Percentiles rank a stretch among this genome's conserved stretches.
phyloP scores from a whole-genome alignment of 53 echinoderm and acorn worm genomes.

The Arbacia lixula region DNA sequence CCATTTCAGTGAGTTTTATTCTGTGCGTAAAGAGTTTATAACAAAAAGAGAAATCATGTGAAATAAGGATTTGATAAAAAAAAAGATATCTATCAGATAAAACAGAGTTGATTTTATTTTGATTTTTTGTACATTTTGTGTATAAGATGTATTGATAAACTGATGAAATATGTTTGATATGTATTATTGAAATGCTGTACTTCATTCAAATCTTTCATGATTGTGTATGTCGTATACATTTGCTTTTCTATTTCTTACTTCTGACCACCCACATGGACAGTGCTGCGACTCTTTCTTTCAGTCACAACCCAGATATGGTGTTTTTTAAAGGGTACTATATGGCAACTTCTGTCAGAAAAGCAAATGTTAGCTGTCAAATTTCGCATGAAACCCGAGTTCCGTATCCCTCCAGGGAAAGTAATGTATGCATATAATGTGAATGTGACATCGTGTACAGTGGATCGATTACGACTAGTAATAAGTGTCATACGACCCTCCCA shows the following conservation, averaged over 20 bases:
- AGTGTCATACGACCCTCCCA: background rate
- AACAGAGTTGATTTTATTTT: slow-evolving; percentile 55
- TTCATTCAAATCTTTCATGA: slow-evolving; percentile 2
- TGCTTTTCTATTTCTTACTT: background rate
- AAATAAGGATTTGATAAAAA: background rate
- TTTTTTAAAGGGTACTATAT: slow-evolving; percentile 8
- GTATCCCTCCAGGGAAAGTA: background rate
- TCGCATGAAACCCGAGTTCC: background rate
- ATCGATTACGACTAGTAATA: background rate
- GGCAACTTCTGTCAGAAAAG: too few species aligned
- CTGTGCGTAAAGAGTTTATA: background rate
- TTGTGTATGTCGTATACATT: background rate
- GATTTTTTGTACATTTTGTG: slow-evolving; percentile 56
- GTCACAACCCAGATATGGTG: too few species aligned
- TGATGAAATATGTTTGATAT: background rate
- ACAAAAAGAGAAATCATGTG: background rate
- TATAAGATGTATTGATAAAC: slow-evolving; percentile 36
- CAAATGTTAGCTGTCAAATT: background rate
- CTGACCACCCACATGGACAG: background rate
- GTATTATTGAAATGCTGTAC: slow-evolving; percentile 38
- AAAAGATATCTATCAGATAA: slow-evolving; percentile 28
- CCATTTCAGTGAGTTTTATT: background rate
- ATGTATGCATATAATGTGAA: background rate
- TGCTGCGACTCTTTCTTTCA: background rate
- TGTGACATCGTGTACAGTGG: background rate